Conservation (phyloP, 2,888 invertebrate genomes). For the Cryptosula pallasiana region DNA sequence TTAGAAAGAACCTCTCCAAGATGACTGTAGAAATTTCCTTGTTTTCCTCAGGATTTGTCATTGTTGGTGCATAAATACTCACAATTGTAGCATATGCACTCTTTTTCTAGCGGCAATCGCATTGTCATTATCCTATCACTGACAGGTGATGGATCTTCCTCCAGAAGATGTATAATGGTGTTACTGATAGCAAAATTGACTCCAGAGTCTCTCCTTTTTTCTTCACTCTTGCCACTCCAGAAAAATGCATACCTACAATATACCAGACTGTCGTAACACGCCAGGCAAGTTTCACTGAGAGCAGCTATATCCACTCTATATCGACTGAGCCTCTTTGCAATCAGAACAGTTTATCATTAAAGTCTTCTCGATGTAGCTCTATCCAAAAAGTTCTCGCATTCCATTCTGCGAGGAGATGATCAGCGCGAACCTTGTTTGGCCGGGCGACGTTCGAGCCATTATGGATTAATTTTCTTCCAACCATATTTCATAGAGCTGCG, state of each 20-base stretch:
- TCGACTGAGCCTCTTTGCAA: neutral
- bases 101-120: slow-evolving; percentile 12
- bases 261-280: neutral
- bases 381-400: no score
- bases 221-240: slow-evolving; percentile 21
- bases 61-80: slow-evolving; percentile 9
- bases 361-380: no score
- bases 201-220: slow-evolving; percentile 24
- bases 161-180: neutral
- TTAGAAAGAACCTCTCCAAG: neutral
- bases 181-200: slow-evolving; percentile 16
- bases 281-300: neutral
- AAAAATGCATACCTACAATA: slow-evolving; percentile 25
- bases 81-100: neutral
- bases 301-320: slow-evolving; percentile 11
- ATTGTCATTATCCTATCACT: slow-evolving; percentile 26
- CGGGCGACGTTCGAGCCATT: neutral
- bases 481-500: no score
- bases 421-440: neutral
- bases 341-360: slow-evolving; percentile 1
- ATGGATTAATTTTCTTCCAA: neutral
- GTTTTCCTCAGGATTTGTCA: neutral
- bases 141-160: slow-evolving; percentile 19
- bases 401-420: no score
- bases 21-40: neutral